Percentiles rank a stretch among this genome's conserved stretches.
Evolutionary conservation across 2,888 invertebrate genomes (phyloP).

Genomic region (Drosophila trichaetosa): DNA sequence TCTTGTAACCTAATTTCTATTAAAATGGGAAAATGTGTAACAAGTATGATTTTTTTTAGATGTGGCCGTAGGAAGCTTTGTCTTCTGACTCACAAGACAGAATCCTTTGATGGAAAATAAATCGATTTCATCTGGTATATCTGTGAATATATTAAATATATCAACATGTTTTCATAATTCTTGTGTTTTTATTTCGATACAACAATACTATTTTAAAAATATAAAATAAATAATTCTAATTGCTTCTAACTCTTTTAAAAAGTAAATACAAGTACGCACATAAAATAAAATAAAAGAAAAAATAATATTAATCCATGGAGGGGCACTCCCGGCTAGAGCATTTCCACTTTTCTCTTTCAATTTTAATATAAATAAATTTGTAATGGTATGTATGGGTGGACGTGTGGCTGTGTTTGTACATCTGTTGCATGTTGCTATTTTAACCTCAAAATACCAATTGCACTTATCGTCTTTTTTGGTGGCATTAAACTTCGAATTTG

Average conservation of each 20-base stretch:
- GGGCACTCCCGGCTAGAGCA: background rate
- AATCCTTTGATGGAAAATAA: background rate
- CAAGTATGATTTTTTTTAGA: background rate
- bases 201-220: background rate
- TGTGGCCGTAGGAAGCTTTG: background rate
- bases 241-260: background rate
- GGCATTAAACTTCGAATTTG: background rate
- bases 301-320: background rate
- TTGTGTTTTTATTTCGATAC: background rate
- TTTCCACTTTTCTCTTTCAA: slow-evolving; percentile 33
- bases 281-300: background rate
- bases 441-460: slow-evolving; percentile 19
- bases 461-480: slow-evolving; percentile 19
- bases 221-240: background rate
- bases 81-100: background rate
- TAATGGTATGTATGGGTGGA: background rate
- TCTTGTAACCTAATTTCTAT: slow-evolving; percentile 26
- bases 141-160: background rate
- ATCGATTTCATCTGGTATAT: background rate
- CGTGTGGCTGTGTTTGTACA: background rate
- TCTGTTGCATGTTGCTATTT: slow-evolving; percentile 5
- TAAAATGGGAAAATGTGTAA: background rate
- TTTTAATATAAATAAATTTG: slow-evolving; percentile 46
- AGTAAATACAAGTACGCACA: background rate
- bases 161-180: background rate